Conservation (phyloP, 2,888 invertebrate species). For the Sarcophaga rosellei region DNA sequence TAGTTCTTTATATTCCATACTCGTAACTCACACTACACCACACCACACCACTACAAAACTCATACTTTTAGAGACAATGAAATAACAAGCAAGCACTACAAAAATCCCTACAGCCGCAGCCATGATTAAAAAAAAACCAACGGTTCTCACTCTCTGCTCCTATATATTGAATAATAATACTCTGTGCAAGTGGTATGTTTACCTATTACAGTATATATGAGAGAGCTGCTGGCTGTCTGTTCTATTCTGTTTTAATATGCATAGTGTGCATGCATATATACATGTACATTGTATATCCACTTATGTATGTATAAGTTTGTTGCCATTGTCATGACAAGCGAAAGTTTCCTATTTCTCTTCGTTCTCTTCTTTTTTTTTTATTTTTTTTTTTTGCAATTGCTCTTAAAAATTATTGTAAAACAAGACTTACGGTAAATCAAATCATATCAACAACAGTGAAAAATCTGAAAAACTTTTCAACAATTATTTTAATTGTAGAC, state of each 20-base stretch:
- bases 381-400: background rate
- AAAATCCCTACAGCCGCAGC: conserved; percentile 50
- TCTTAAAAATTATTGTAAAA: background rate
- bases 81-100: background rate
- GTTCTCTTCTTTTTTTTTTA: background rate
- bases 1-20: background rate
- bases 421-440: conserved; percentile 61
- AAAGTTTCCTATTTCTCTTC: conserved; percentile 59
- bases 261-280: conserved; percentile 32
- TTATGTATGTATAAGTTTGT: conserved; percentile 27
- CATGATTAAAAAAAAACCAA: conserved; percentile 33
- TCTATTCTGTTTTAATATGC: conserved; percentile 11
- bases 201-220: background rate
- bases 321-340: conserved; percentile 66
- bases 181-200: conserved; percentile 15
- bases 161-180: conserved; percentile 10
- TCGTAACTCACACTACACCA: background rate
- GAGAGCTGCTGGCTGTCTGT: conserved; percentile 16
- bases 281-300: conserved; percentile 7
- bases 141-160: background rate
- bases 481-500: background rate
- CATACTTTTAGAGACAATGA: background rate
- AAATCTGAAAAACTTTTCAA: background rate
- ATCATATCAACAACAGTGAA: conserved; percentile 33
- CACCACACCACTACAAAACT: too few species aligned